phyloP scores from a whole-genome alignment of 2,797 vertebrate species.

The Salmo trutta region DNA sequence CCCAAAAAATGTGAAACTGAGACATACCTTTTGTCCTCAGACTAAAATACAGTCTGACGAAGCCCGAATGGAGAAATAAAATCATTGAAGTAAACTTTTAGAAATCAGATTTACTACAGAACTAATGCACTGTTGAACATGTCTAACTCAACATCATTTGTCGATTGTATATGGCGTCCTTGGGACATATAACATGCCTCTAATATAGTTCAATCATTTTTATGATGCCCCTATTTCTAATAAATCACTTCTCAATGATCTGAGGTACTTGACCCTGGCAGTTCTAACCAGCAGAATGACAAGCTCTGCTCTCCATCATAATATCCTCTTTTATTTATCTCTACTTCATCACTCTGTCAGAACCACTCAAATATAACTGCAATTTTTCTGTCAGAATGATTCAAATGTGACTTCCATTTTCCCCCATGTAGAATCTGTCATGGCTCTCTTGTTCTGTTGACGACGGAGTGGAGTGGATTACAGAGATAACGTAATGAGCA shows the following conservation, averaged over 20 bases:
- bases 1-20: neutral
- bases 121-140: neutral
- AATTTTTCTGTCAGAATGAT: constrained; percentile 30
- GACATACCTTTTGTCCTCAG: neutral
- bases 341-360: constrained; percentile 2
- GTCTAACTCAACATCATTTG: neutral
- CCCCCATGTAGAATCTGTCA: constrained; percentile 45
- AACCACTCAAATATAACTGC: neutral
- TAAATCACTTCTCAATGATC: constrained; percentile 21
- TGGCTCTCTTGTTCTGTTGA: constrained; percentile 57
- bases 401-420: constrained; percentile 49
- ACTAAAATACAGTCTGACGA: neutral
- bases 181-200: neutral
- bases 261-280: neutral
- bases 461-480: constrained; percentile 65
- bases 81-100: neutral
- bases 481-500: constrained; percentile 71
- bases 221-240: neutral
- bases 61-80: neutral
- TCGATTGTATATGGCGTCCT: neutral
- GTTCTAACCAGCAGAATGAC: neutral
- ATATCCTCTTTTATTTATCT: neutral
- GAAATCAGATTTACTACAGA: neutral
- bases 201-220: neutral
- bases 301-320: constrained; percentile 10